phyloP scores from a whole-genome alignment of 2,888 invertebrate species.

The Creontiades dilutus region DNA sequence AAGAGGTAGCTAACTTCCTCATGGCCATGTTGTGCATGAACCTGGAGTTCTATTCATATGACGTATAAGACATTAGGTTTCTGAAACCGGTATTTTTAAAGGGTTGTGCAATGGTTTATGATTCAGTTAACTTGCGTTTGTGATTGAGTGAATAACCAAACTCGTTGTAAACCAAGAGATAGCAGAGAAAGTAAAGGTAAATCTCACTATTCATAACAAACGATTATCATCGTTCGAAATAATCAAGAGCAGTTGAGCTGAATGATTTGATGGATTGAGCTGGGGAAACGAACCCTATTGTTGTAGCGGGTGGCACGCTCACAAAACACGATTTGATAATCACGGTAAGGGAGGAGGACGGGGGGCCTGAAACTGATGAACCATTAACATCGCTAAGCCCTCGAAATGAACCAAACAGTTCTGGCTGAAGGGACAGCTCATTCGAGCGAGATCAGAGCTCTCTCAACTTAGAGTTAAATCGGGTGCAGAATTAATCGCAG shows the following conservation, averaged over 20 bases:
- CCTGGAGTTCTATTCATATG: no score
- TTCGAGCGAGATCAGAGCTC: neutral
- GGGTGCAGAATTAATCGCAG: slow-evolving; percentile 34
- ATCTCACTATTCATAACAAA: no score
- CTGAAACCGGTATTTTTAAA: no score
- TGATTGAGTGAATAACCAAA: no score
- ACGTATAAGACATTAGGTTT: no score
- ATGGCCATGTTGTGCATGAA: no score
- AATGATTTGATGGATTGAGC: neutral
- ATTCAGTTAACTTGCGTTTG: no score
- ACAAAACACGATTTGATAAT: slow-evolving; percentile 3
- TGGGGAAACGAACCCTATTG: neutral
- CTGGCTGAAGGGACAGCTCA: neutral
- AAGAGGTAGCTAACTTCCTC: no score
- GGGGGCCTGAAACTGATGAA: neutral
- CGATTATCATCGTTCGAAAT: neutral
- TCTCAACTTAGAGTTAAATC: slow-evolving; percentile 5
- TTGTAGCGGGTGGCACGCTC: neutral
- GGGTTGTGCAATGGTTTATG: no score
- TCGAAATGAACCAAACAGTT: neutral
- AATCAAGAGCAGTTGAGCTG: neutral
- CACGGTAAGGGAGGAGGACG: neutral
- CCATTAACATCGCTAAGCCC: neutral
- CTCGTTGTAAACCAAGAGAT: no score
- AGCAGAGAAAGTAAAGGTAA: no score